A percentile compares a stretch with the other conserved stretches of the same genome.
phyloP scores from a whole-genome alignment of 2,797 vertebrate genomes.

The Lacerta agilis region DNA sequence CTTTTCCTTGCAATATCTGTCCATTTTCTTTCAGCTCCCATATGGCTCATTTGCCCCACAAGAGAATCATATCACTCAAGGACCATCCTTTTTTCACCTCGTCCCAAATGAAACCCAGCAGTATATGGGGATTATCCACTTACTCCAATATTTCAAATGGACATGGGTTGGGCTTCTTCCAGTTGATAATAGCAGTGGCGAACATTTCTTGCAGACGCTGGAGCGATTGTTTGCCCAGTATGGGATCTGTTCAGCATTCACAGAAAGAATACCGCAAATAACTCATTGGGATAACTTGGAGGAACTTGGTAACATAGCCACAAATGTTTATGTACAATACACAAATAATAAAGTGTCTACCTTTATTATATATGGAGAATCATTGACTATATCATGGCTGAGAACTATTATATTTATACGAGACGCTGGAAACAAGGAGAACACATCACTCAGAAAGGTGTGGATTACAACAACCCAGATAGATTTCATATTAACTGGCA shows the following conservation, averaged over 20 bases:
- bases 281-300: rapidly evolving
- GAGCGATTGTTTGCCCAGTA: neutral
- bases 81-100: neutral
- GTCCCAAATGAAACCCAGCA: neutral
- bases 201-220: neutral
- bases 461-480: constrained; percentile 14
- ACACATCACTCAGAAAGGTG: neutral
- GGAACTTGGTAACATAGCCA: neutral
- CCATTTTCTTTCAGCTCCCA: neutral
- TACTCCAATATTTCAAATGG: constrained; percentile 14
- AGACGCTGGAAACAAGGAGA: neutral
- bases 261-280: neutral
- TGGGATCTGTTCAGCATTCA: neutral
- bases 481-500: neutral
- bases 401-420: neutral
- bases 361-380: neutral
- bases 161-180: constrained; percentile 3
- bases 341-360: neutral
- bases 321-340: neutral
- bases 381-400: neutral
- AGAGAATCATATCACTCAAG: too few species aligned
- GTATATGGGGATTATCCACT: neutral
- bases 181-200: neutral
- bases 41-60: constrained; percentile 14
- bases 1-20: neutral